phyloP scores from a whole-genome alignment of 1,140 invertebrate genomes.

The Eufriesea mexicana region DNA sequence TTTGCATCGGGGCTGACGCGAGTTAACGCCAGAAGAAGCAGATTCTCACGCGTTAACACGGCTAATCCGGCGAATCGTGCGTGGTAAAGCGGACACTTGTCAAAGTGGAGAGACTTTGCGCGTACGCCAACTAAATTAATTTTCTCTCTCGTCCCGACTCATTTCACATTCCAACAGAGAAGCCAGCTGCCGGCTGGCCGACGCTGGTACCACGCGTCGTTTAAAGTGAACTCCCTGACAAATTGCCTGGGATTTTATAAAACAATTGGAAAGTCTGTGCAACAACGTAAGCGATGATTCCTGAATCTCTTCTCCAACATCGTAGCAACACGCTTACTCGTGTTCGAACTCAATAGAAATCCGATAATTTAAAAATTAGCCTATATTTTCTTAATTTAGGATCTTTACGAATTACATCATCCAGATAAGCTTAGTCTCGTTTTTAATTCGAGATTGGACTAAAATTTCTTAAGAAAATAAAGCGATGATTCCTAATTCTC shows the following conservation, averaged over 20 bases:
- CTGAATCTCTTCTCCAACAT: background rate
- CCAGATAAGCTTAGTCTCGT: too few species aligned
- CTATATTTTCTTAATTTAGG: too few species aligned
- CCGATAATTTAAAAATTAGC: too few species aligned
- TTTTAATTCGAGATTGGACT: too few species aligned
- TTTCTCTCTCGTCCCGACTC: slow-evolving; percentile 63
- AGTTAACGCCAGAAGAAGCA: slow-evolving; percentile 36
- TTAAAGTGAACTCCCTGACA: slow-evolving; percentile 51
- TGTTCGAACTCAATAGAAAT: too few species aligned
- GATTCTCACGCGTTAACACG: slow-evolving; percentile 48
- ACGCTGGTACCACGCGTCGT: slow-evolving; percentile 20
- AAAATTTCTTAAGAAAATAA: too few species aligned
- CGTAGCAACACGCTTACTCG: too few species aligned
- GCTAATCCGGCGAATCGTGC: slow-evolving; percentile 44
- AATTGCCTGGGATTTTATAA: slow-evolving; percentile 65
- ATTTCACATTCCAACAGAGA: slow-evolving; percentile 71
- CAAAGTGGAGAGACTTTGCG: slow-evolving; percentile 57
- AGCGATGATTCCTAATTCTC: too few species aligned
- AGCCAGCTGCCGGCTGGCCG: slow-evolving; percentile 17
- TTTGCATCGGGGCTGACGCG: slow-evolving; percentile 33
- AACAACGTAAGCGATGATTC: background rate
- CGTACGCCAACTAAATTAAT: slow-evolving; percentile 71
- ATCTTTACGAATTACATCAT: too few species aligned
- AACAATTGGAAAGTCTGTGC: slow-evolving; percentile 39
- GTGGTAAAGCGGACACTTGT: slow-evolving; percentile 57